Percentiles rank a stretch among this genome's conserved stretches.
Evolutionary conservation across 2,797 vertebrate genomes (phyloP).

Genomic region (Hippocampus kuda): DNA sequence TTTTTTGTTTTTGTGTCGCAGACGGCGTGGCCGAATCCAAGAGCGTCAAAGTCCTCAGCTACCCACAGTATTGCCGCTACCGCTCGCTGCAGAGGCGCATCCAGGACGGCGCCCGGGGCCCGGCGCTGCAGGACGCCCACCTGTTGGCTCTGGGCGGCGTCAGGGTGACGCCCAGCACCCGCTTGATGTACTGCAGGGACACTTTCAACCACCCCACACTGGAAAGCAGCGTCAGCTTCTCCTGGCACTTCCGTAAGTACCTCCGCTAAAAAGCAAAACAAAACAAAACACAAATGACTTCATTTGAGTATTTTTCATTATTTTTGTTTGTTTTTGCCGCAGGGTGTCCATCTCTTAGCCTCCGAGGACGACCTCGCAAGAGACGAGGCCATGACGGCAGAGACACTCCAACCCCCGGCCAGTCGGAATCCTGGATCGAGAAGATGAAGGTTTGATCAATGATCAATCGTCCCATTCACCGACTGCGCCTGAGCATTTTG

Average conservation of each 20-base stretch:
- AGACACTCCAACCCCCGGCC: conserved; percentile 48
- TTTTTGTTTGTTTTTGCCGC: conserved; percentile 4
- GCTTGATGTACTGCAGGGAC: conserved; percentile 72
- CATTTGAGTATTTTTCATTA: background rate
- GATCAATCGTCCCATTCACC: too few species aligned
- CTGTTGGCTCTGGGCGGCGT: conserved; percentile 69
- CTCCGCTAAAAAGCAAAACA: too few species aligned
- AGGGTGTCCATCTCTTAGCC: conserved; percentile 69
- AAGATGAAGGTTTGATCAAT: conserved; percentile 61
- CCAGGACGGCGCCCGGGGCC: conserved; percentile 34
- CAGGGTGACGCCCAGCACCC: conserved; percentile 46
- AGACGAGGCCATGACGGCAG: conserved; percentile 56
- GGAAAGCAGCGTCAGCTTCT: conserved; percentile 60
- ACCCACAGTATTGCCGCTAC: conserved; percentile 74
- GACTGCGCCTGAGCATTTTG: too few species aligned
- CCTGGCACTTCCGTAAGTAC: conserved; percentile 68
- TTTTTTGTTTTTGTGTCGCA: conserved; percentile 9
- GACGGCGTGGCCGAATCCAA: conserved; percentile 14
- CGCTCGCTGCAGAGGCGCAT: conserved; percentile 69
- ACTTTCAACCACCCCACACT: conserved; percentile 71
- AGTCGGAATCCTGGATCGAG: conserved; percentile 67
- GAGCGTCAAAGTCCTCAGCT: conserved; percentile 68
- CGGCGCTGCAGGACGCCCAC: conserved; percentile 52
- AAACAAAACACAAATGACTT: background rate
- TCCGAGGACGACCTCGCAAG: conserved; percentile 71